Base-by-base conservation (phyloP, 2,797 vertebrate genomes). In the Hemitrygon akajei region DNA sequence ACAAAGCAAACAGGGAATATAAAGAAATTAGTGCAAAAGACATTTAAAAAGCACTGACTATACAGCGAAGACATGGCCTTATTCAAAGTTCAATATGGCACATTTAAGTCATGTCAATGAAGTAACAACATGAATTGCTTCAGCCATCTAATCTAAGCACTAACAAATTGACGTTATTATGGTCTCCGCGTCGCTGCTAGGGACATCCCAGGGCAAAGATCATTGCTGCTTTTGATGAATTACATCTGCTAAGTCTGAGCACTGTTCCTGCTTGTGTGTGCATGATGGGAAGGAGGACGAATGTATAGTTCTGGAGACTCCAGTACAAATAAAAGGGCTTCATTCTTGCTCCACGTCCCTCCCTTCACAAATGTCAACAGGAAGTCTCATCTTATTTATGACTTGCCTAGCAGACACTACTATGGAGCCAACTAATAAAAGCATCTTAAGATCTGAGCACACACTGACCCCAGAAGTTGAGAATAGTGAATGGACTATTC, bases 331-430 rank as follows among this genome's bases (percentile, higher is more conserved):
- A 93, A 93, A 71, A 93, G 40, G 40, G 25, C 66, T 93, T 93
- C 71, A 47, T 89, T 89, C 86, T 63, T 37, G 34, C 86, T 89
- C 22, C 66, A 47, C 56, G 37, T 58, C 71, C 91, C 40, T 75
- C 71, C 91, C 40, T 63, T 40, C 40, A 76, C 37, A 89, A 93
- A 93, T 76, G 91, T 93, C 94, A 95, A 95, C 95, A 94, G n/a
- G 58, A 95, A 95, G 95, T 94, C 95, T 96, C 95, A 93, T 95
- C 94, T 79, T 94, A 93, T 95, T 96, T 95, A 96, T 94, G 77
- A 91, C 80, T 82, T 63, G 93, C 80, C 75, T 79, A 58, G 87
- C 80, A 93, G 94, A 94, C 94, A 92, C 73, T 16, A 93, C 92
- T 81, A 94, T 89, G 86, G 95, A 69, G 76, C 27, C 30, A 86